Percentiles rank a stretch among this genome's conserved stretches.
phyloP scores from a whole-genome alignment of 2,888 invertebrate species.

The Parapristionchus giblindavisi region DNA sequence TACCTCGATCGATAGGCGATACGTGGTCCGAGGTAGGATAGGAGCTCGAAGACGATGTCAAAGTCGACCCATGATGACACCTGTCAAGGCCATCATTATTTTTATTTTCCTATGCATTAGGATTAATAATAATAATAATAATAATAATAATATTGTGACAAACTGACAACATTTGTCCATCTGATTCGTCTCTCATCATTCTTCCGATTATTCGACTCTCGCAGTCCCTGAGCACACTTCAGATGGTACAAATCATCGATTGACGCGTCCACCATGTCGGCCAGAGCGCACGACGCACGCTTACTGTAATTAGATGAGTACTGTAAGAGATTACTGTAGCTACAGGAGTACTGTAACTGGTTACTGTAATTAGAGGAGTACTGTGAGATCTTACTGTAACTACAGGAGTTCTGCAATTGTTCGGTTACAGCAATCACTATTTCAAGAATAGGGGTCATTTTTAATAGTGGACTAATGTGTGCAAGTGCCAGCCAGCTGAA shows the following conservation, averaged over 20 bases:
- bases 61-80: constrained; percentile 54
- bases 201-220: background rate
- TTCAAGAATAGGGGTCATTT: too few relatives aligned
- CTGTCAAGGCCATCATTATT: background rate
- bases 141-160: too few relatives aligned
- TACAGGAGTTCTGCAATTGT: too few relatives aligned
- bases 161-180: too few relatives aligned
- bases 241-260: constrained; percentile 56
- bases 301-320: constrained; percentile 40
- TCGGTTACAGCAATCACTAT: too few relatives aligned
- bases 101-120: too few relatives aligned
- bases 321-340: background rate
- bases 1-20: constrained; percentile 72
- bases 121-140: too few relatives aligned
- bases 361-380: too few relatives aligned
- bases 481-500: too few relatives aligned
- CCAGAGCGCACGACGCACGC: constrained; percentile 55
- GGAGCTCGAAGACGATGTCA: constrained; percentile 42
- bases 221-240: constrained; percentile 30
- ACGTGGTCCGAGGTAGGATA: constrained; percentile 53
- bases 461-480: too few relatives aligned
- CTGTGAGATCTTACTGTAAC: too few relatives aligned
- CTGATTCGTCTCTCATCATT: background rate
- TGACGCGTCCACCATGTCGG: constrained; percentile 55
- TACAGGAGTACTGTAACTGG: constrained; percentile 1